These are phyloP conservation scores for Fragum fragum DNA, from an alignment of 2,888 invertebrate genomes.

Conservation along the genomic window DNA sequence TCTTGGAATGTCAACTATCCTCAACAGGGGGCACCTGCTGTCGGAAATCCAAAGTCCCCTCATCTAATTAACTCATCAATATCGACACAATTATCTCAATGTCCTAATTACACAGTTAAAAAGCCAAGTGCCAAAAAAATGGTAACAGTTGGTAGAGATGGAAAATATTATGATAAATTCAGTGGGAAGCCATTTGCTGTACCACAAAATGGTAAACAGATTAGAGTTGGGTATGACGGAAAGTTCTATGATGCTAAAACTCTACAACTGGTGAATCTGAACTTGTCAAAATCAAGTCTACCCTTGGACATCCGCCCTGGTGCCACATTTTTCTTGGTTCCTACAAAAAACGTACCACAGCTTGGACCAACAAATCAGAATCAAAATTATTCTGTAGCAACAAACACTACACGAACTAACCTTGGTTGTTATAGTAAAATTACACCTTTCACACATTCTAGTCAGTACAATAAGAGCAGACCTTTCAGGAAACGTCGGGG, in stretches of 20 bases:
- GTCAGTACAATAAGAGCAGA: neutral
- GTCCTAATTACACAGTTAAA: neutral
- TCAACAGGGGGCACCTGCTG: too few species aligned
- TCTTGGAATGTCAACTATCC: too few species aligned
- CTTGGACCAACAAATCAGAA: neutral
- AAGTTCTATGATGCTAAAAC: conserved; percentile 45
- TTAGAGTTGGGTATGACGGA: conserved; percentile 29
- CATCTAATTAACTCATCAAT: neutral
- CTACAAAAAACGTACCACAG: neutral
- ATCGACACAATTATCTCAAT: neutral
- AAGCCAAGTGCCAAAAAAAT: neutral
- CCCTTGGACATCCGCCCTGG: neutral
- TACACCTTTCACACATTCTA: neutral
- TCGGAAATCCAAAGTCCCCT: too few species aligned
- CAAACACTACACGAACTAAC: neutral
- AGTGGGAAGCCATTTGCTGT: conserved; percentile 21
- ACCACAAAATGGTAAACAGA: conserved; percentile 3
- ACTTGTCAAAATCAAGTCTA: neutral
- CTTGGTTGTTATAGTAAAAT: neutral
- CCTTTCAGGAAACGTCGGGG: neutral
- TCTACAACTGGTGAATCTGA: conserved; percentile 28
- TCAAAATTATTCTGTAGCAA: neutral
- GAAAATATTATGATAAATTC: conserved; percentile 30
- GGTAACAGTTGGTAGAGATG: conserved; percentile 24
- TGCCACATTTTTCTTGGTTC: neutral